phyloP scores from a whole-genome alignment of 2,797 vertebrate species.

The Acridotheres tristis region DNA sequence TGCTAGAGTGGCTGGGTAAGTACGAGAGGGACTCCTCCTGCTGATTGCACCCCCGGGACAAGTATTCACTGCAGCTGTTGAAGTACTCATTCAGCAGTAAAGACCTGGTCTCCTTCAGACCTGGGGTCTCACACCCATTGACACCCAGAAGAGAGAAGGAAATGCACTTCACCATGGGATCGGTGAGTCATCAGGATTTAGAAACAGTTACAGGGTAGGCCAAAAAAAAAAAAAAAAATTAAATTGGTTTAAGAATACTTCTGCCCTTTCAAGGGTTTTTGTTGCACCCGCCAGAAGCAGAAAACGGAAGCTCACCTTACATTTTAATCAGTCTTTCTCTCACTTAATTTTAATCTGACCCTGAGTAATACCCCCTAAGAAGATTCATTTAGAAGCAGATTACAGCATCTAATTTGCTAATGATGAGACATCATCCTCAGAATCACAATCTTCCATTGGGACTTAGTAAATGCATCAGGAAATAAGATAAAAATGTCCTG shows the following conservation, averaged over 20 bases:
- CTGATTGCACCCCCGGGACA: not conserved
- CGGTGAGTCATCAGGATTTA: not conserved
- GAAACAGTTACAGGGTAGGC: not conserved
- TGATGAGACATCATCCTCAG: conserved; percentile 57
- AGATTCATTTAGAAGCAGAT: conserved; percentile 69
- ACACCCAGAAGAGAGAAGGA: not conserved
- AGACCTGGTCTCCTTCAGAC: not conserved
- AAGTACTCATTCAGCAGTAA: not conserved
- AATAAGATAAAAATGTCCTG: not conserved
- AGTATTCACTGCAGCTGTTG: not conserved
- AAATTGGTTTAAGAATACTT: conserved; percentile 18
- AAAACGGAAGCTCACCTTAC: conserved; percentile 57
- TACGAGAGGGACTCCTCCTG: not conserved
- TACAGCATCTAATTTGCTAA: conserved; percentile 66
- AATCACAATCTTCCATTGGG: conserved; percentile 25
- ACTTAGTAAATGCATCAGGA: conserved; percentile 12
- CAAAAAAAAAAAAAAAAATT: not conserved
- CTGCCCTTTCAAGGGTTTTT: not conserved
- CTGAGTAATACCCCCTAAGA: conserved; percentile 64
- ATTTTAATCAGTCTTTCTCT: conserved; percentile 61
- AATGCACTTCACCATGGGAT: not conserved
- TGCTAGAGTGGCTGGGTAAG: not conserved
- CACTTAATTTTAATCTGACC: conserved; percentile 65
- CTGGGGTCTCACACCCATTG: not conserved
- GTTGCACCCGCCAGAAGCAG: not conserved